Conservation (phyloP, 2,888 invertebrate species). For the Drosophila cognata region DNA sequence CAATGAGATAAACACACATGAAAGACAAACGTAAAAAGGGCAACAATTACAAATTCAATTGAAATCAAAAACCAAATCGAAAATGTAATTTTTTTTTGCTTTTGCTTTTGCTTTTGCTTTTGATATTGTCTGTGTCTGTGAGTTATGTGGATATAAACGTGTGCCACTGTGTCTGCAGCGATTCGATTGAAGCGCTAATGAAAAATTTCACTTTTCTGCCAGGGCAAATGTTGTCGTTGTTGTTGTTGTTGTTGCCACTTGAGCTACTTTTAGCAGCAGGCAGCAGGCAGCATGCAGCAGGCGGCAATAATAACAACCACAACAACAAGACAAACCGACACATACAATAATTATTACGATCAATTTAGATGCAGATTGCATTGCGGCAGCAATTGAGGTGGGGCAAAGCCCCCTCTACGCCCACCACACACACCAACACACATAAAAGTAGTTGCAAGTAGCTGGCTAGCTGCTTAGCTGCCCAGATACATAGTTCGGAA, state of each 20-base stretch:
- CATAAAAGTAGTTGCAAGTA: conserved; percentile 6
- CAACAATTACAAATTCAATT: conserved; percentile 77
- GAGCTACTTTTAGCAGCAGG: conserved; percentile 74
- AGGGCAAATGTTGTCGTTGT: conserved; percentile 27
- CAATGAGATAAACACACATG: conserved; percentile 68
- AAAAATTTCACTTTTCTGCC: conserved; percentile 77
- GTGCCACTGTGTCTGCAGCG: conserved; percentile 70
- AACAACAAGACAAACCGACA: conserved; percentile 59
- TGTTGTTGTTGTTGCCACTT: conserved; percentile 58
- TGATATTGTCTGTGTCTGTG: conserved; percentile 16
- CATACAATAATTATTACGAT: conserved; percentile 81
- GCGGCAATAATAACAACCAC: conserved; percentile 13
- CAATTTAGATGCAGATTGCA: conserved; percentile 81
- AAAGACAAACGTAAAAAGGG: conserved; percentile 61
- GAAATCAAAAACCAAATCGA: conserved; percentile 69
- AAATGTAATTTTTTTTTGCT: conserved; percentile 48
- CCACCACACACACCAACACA: conserved; percentile 55
- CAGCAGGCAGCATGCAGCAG: neutral
- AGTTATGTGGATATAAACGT: conserved; percentile 45
- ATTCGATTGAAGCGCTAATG: conserved; percentile 68
- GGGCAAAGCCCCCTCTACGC: conserved; percentile 59
- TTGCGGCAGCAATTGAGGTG: conserved; percentile 75
- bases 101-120: neutral
- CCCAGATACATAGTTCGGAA: neutral
- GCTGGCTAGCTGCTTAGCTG: conserved; percentile 1